Percentiles rank a stretch among this genome's conserved stretches.
These are phyloP conservation scores for Ellobius talpinus DNA, from an alignment of 2,113 vertebrate species.

Conservation along the genomic window DNA sequence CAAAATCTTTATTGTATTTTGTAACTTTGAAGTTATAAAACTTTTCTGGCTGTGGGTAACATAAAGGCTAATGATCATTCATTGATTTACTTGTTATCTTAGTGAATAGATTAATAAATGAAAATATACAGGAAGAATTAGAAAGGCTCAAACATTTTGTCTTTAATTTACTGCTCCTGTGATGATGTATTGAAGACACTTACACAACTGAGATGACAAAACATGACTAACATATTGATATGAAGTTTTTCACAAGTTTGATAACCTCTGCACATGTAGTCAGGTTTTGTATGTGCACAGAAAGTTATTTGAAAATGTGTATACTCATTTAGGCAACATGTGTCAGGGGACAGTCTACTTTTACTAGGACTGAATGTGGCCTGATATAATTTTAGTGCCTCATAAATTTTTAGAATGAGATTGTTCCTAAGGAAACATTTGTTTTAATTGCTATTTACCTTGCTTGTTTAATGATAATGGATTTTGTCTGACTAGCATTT, in stretches of 20 bases:
- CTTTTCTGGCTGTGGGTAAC: background rate
- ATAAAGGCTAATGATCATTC: background rate
- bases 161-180: background rate
- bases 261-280: background rate
- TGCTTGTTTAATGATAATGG: conserved; percentile 49
- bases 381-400: background rate
- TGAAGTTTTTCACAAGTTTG: background rate
- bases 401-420: conserved; percentile 35
- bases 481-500: conserved; percentile 37
- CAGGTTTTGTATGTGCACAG: background rate
- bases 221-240: background rate
- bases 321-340: background rate
- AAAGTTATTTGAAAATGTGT: background rate
- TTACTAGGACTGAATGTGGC: background rate
- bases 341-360: background rate
- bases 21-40: background rate
- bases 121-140: background rate
- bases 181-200: background rate
- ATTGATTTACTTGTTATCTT: background rate
- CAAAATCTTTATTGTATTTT: background rate
- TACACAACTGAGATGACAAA: background rate
- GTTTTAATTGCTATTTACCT: conserved; percentile 56
- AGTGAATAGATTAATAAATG: background rate
- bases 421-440: conserved; percentile 53
- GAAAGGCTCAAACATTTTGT: background rate